Conservation (phyloP, 2,113 vertebrate genomes). For the Halichoerus grypus region DNA sequence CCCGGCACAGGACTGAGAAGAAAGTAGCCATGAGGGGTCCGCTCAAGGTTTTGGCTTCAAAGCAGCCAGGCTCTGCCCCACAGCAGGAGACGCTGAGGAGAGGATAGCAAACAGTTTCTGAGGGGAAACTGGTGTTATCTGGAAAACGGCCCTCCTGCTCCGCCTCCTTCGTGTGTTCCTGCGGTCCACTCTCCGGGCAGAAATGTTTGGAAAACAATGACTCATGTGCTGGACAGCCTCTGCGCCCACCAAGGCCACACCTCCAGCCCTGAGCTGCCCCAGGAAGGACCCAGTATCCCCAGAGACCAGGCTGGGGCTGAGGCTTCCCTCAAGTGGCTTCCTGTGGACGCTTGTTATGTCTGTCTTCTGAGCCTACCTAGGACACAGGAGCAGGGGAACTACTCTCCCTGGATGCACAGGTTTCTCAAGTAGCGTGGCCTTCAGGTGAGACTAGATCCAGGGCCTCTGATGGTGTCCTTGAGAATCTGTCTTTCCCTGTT, state of each 20-base stretch:
- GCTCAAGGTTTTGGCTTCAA: neutral
- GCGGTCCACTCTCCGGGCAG: neutral
- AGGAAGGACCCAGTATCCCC: neutral
- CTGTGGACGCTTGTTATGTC: neutral
- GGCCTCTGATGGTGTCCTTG: neutral
- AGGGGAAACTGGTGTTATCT: neutral
- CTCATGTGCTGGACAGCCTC: neutral
- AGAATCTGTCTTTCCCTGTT: neutral
- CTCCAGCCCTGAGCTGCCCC: neutral
- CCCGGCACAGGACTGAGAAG: neutral
- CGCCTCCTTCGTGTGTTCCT: neutral
- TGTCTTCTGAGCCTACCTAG: neutral
- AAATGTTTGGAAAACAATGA: slow-evolving; percentile 68
- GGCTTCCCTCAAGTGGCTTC: neutral
- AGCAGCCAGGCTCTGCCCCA: neutral
- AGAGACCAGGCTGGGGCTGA: neutral
- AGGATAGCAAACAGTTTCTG: neutral
- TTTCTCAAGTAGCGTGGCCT: neutral
- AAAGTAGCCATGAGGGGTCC: neutral
- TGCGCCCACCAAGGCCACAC: neutral
- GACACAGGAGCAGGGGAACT: neutral
- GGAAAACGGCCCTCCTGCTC: neutral
- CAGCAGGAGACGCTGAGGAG: neutral
- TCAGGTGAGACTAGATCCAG: neutral
- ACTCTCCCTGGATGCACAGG: neutral